Evolutionary conservation across 2,888 invertebrate genomes (phyloP), one percentile per base, ranked within the genome.

Genomic region (Sarcophaga subvicina): DNA sequence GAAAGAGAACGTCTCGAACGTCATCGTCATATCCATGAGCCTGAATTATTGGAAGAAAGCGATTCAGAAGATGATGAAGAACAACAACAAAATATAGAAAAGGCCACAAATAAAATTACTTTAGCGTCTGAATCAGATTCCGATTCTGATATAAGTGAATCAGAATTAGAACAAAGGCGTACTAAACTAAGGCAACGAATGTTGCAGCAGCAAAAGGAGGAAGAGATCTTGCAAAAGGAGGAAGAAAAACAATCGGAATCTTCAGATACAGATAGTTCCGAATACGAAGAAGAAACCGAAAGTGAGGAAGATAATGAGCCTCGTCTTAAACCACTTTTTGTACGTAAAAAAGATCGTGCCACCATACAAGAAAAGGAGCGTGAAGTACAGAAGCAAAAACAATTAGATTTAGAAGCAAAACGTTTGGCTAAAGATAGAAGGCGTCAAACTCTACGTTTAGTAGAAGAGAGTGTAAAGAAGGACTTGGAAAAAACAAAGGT

Each of bases 351-450:
- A 82, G 99, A 99, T 90, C 95, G 99, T 82, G 97, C 99, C 89
- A 99, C 99, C 0, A 97, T 99, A 22, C 97, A 98, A 89, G 99
- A 99, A 93, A 97, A 97, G 89, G 99, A 99, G 90, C 96, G 97
- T 70, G 98, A 98, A 93, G 96, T 96, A 20, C 95, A 96, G 88
- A 97, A 96, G 89, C 96, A 97, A 91, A 97, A 97, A 91, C 97
- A 98, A 92, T 94, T 96, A 78, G 98, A 99, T 93, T 92, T 95
- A 0, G 98, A 99, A 90, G 95, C 96, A 0, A 96, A 97, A 89
- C 96, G 97, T 91, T 95, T 97, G 89, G 97, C 97, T 2, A 99
- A 99, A 91, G 99, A 99, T 89, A 94, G 98, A 84, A 95, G 98
- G 88, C 95, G 97, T 80, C 97, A 99, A 89, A 98, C 99, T 0